Conservation (phyloP, 2,888 invertebrate species). For the Tineola bisselliella region DNA sequence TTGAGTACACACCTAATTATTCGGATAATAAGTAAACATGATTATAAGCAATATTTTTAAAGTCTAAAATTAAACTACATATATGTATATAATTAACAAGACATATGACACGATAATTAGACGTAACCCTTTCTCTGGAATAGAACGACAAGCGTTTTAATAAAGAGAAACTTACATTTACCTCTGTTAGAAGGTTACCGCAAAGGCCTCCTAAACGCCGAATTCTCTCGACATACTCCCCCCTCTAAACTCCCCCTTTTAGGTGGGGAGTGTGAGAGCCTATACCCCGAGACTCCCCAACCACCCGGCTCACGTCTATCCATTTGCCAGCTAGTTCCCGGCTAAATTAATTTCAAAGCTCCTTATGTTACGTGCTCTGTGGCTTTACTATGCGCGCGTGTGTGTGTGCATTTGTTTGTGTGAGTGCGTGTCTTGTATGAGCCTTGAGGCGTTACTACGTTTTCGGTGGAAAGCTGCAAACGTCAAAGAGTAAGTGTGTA, state of each 20-base stretch:
- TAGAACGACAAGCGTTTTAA: conserved; percentile 6
- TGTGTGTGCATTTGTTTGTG: conserved; percentile 26
- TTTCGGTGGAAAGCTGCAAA: conserved; percentile 47
- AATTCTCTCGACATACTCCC: conserved; percentile 50
- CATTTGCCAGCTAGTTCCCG: conserved; percentile 69
- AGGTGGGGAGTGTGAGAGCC: conserved; percentile 22
- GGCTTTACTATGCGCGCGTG: conserved; percentile 58
- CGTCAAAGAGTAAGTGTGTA: not conserved
- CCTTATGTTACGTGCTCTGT: conserved; percentile 69
- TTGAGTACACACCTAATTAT: too few species aligned
- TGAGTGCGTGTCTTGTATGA: conserved; percentile 19
- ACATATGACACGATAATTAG: not conserved
- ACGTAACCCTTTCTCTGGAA: not conserved
- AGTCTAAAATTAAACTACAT: too few species aligned
- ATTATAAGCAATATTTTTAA: too few species aligned
- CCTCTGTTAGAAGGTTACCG: conserved; percentile 28
- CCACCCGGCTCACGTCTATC: conserved; percentile 62
- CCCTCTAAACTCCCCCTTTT: conserved; percentile 21
- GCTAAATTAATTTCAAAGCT: conserved; percentile 70
- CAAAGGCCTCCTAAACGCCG: conserved; percentile 64
- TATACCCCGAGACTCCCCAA: conserved; percentile 25
- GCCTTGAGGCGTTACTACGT: conserved; percentile 34
- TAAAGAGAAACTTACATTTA: conserved; percentile 12
- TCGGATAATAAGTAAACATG: too few species aligned
- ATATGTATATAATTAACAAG: not conserved